Percentiles rank a stretch among this genome's conserved stretches.
Conservation (phyloP, 2,797 vertebrate species). For the Melanotaenia nigrans region DNA sequence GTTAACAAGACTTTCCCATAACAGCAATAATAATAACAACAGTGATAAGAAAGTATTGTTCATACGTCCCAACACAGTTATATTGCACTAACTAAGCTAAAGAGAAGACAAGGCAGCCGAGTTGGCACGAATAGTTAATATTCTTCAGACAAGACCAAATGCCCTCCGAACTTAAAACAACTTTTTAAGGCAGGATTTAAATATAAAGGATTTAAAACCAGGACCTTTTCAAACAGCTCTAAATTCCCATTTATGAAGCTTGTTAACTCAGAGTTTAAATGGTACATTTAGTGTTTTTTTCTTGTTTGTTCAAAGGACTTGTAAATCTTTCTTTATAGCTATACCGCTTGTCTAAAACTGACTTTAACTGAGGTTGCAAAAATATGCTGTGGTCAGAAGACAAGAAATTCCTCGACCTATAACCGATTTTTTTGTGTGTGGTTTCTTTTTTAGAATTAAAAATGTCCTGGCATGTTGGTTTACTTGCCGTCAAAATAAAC, state of each 20-base stretch:
- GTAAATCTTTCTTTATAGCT: constrained; percentile 8
- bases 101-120: no score
- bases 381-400: constrained; percentile 15
- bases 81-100: no score
- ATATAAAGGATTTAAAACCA: constrained; percentile 75
- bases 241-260: constrained; percentile 69
- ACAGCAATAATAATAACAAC: no score
- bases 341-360: constrained; percentile 19
- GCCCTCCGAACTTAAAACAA: no score
- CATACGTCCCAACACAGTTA: no score
- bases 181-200: constrained; percentile 21
- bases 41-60: no score
- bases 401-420: constrained; percentile 16
- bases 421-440: constrained; percentile 12
- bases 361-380: constrained; percentile 5
- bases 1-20: no score
- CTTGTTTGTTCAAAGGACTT: constrained; percentile 33
- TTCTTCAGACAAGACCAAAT: no score
- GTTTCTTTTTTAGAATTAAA: constrained; percentile 5
- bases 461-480: constrained; percentile 42
- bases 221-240: constrained; percentile 65
- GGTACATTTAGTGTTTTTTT: constrained; percentile 43
- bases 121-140: no score
- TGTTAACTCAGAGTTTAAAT: constrained; percentile 63
- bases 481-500: constrained; percentile 39